Evolutionary conservation across 1,140 invertebrate species (phyloP).

Genomic region (Nixonia krombeini): DNA sequence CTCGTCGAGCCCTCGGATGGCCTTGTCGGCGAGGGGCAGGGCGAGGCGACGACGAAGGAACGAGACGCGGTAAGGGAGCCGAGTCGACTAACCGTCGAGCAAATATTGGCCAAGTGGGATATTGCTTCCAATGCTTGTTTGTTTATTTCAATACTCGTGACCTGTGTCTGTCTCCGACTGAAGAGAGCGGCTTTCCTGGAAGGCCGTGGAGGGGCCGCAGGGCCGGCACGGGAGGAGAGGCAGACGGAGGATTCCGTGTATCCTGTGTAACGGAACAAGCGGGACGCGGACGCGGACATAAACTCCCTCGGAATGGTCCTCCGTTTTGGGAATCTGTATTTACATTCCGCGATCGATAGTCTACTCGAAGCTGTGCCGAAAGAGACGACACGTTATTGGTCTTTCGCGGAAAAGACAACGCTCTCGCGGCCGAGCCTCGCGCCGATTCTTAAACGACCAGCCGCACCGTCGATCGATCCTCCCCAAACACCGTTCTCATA

Average conservation of each 20-base stretch:
- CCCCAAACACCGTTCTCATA: not conserved
- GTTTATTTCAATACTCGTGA: conserved; percentile 69
- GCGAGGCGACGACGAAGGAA: conserved; percentile 31
- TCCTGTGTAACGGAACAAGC: conserved; percentile 22
- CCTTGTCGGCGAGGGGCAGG: conserved; percentile 28
- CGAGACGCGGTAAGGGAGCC: conserved; percentile 36
- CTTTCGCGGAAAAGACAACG: too few relatives aligned
- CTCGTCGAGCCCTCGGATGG: conserved; percentile 45
- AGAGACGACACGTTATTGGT: too few relatives aligned
- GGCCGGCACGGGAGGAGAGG: conserved; percentile 9
- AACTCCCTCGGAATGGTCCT: not conserved
- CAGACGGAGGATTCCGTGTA: conserved; percentile 17
- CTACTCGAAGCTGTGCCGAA: not conserved
- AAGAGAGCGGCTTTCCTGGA: conserved; percentile 16
- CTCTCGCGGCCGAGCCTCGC: too few relatives aligned
- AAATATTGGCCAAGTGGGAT: conserved; percentile 72
- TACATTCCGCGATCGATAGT: conserved; percentile 7
- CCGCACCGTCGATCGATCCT: too few relatives aligned
- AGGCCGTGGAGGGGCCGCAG: too few relatives aligned
- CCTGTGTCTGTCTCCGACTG: conserved; percentile 28
- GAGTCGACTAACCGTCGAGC: conserved; percentile 69
- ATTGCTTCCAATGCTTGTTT: conserved; percentile 72
- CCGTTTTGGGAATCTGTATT: not conserved
- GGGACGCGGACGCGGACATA: not conserved
- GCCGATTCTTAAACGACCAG: too few relatives aligned